phyloP scores from a whole-genome alignment of 2,797 vertebrate species.

The Xiphorhynchus erythropygius region DNA sequence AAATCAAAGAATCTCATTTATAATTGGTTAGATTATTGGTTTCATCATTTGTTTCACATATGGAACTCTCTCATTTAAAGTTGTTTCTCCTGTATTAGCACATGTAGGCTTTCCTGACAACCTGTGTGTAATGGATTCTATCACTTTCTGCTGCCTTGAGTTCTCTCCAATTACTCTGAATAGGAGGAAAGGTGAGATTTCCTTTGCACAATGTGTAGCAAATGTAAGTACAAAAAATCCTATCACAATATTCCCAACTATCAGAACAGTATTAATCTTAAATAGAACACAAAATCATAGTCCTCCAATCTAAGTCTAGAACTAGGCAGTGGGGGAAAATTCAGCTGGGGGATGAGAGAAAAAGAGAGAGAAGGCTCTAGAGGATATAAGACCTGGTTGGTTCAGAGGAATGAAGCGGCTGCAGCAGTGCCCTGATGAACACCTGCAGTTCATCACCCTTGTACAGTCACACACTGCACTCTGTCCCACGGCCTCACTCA shows the following conservation, averaged over 20 bases:
- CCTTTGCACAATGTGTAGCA: not conserved
- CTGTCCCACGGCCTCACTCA: not conserved
- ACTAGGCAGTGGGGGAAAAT: not conserved
- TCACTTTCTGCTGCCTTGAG: not conserved
- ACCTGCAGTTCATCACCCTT: not conserved
- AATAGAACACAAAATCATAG: not conserved
- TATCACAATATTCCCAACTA: not conserved
- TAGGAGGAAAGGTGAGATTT: not conserved
- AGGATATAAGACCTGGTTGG: not conserved
- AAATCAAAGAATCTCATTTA: not conserved
- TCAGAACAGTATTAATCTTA: not conserved
- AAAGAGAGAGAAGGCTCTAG: not conserved
- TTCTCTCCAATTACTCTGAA: not conserved
- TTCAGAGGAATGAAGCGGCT: not conserved
- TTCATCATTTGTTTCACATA: not conserved
- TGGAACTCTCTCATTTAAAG: not conserved
- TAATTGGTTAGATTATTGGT: not conserved
- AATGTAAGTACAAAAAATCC: not conserved
- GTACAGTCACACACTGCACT: too few relatives aligned
- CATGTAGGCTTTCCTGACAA: not conserved
- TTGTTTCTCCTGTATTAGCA: not conserved
- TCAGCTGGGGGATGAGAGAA: not conserved
- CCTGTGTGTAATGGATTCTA: not conserved
- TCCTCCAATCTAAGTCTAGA: fast-evolving
- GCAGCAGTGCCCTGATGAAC: not conserved